Conservation (phyloP, 2,797 vertebrate genomes). For the Siniperca obscura region DNA sequence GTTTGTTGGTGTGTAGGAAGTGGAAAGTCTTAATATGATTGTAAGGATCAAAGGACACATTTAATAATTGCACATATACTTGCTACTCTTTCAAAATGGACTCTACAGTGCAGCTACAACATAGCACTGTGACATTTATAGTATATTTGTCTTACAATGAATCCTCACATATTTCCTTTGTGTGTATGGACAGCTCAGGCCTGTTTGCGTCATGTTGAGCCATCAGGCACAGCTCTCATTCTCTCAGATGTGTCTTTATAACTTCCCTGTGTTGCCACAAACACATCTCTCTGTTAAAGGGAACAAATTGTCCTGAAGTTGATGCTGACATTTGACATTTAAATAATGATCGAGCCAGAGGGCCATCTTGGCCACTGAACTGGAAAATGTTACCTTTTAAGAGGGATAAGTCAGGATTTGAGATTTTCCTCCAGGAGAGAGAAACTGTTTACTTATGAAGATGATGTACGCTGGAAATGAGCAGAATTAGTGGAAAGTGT, state of each 20-base stretch:
- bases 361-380: conserved; percentile 55
- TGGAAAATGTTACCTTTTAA: conserved; percentile 74
- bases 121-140: neutral
- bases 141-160: conserved; percentile 13
- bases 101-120: neutral
- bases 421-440: conserved; percentile 55
- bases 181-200: neutral
- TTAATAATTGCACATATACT: neutral
- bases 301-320: conserved; percentile 45
- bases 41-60: neutral
- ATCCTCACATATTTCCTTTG: neutral
- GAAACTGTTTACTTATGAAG: conserved; percentile 66
- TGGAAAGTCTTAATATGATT: neutral
- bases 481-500: conserved; percentile 76
- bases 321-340: conserved; percentile 62
- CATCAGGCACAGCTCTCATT: neutral
- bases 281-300: conserved; percentile 37
- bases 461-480: conserved; percentile 66
- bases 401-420: conserved; percentile 51
- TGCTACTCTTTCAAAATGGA: neutral
- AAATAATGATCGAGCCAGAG: conserved; percentile 51
- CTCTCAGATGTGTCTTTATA: conserved; percentile 4
- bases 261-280: conserved; percentile 26
- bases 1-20: neutral
- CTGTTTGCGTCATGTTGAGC: neutral